Conservation (phyloP, 2,113 vertebrate species). For the Oncorhynchus masou region DNA sequence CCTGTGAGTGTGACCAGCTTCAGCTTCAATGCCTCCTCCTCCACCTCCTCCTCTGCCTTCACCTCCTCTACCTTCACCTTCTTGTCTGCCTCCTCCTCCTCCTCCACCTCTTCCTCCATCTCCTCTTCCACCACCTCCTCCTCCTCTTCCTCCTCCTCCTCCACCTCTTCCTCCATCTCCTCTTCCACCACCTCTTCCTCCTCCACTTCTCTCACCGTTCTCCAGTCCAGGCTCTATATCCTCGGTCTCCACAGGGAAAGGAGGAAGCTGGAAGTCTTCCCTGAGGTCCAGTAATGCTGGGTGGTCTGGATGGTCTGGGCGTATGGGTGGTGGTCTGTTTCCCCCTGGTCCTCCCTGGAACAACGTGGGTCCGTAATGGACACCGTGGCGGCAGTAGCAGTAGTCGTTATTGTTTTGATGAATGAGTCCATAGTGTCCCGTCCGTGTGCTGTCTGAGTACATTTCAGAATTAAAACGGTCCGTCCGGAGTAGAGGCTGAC, state of each 20-base stretch:
- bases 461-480: conserved; percentile 58
- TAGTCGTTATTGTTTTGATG: conserved; percentile 35
- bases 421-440: conserved; percentile 54
- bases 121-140: too few relatives aligned
- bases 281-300: conserved; percentile 44
- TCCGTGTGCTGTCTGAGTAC: conserved; percentile 65
- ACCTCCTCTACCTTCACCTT: too few relatives aligned
- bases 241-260: conserved; percentile 41
- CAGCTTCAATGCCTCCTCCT: conserved; percentile 10
- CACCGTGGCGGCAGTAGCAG: conserved; percentile 54
- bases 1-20: conserved; percentile 22
- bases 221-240: conserved; percentile 27
- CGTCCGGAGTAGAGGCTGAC: conserved; percentile 25
- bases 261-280: conserved; percentile 51
- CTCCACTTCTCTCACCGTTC: neutral
- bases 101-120: too few relatives aligned
- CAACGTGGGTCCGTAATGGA: conserved; percentile 40
- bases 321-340: conserved; percentile 18
- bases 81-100: too few relatives aligned
- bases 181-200: conserved; percentile 22
- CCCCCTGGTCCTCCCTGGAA: conserved; percentile 30
- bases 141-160: too few relatives aligned
- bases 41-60: neutral
- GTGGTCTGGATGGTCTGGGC: conserved; percentile 44
- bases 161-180: too few relatives aligned